These are phyloP conservation scores for Drosophila guanche DNA, from an alignment of 1,140 invertebrate genomes.

Conservation along the genomic window DNA sequence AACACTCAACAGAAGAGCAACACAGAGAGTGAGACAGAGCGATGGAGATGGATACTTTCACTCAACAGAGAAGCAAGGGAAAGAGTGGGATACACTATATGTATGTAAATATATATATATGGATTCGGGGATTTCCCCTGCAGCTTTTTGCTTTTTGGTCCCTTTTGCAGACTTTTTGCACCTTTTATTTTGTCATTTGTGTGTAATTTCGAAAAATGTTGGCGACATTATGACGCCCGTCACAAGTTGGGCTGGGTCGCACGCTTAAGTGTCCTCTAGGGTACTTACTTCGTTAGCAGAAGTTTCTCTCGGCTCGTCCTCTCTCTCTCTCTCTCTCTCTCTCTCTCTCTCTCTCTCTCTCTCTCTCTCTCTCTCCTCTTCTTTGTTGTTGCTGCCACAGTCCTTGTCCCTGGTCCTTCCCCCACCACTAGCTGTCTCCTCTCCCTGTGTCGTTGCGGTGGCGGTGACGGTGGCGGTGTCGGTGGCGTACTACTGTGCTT, in stretches of 20 bases:
- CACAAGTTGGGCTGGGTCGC: slow-evolving; percentile 62
- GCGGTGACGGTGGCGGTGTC: slow-evolving; percentile 18
- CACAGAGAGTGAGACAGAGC: not conserved
- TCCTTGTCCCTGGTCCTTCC: slow-evolving; percentile 33
- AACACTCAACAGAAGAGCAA: slow-evolving; percentile 31
- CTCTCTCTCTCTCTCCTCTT: slow-evolving; percentile 14
- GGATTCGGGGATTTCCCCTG: slow-evolving; percentile 24
- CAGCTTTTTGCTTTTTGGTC: slow-evolving; percentile 23
- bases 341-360: slow-evolving; percentile 37
- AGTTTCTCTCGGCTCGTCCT: slow-evolving; percentile 66
- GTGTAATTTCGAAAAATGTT: slow-evolving; percentile 81
- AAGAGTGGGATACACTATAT: not conserved
- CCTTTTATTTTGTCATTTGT: slow-evolving; percentile 80
- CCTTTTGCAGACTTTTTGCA: slow-evolving; percentile 74
- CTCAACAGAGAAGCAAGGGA: slow-evolving; percentile 27
- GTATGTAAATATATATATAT: too few relatives aligned
- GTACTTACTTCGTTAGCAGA: slow-evolving; percentile 83
- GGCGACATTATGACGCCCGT: slow-evolving; percentile 72
- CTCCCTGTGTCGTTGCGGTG: slow-evolving; percentile 23
- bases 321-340: slow-evolving; percentile 41
- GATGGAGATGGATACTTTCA: not conserved
- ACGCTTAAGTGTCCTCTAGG: slow-evolving; percentile 83
- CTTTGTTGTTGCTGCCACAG: slow-evolving; percentile 24
- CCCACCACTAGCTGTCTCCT: too few relatives aligned
- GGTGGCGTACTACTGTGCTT: slow-evolving; percentile 53